phyloP scores from a whole-genome alignment of 2,888 invertebrate genomes.

The Camptogramma bilineatum region DNA sequence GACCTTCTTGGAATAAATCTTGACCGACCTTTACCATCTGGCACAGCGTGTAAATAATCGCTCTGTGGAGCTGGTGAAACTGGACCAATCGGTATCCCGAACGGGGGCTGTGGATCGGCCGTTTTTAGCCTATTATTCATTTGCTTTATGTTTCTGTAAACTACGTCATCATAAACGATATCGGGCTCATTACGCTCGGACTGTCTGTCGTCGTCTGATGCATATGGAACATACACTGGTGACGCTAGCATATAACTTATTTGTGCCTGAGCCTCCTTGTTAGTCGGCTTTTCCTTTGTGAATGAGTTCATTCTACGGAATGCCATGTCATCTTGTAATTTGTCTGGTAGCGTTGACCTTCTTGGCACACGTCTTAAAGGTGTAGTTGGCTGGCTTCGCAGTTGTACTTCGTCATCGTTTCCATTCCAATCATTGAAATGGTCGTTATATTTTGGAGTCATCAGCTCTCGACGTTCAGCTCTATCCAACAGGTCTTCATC shows the following conservation, averaged over 20 bases:
- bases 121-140: conserved; percentile 90
- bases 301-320: conserved; percentile 88
- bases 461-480: conserved; percentile 90
- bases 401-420: conserved; percentile 76
- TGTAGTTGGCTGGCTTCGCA: conserved; percentile 79
- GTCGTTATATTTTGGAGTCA: conserved; percentile 81
- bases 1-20: conserved; percentile 88
- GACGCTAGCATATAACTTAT: conserved; percentile 89
- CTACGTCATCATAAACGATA: conserved; percentile 92
- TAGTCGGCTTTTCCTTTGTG: conserved; percentile 79
- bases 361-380: conserved; percentile 71
- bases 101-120: conserved; percentile 93
- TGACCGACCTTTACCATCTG: conserved; percentile 86
- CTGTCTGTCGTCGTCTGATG: conserved; percentile 78
- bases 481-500: conserved; percentile 93
- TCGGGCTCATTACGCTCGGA: conserved; percentile 91
- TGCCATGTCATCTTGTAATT: conserved; percentile 92
- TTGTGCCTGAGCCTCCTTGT: conserved; percentile 75
- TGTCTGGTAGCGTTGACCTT: conserved; percentile 86
- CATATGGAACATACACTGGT: conserved; percentile 86
- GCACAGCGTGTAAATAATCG: conserved; percentile 93
- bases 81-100: conserved; percentile 95
- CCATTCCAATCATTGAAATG: conserved; percentile 82
- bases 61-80: conserved; percentile 91
- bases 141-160: conserved; percentile 91